Percentiles rank a stretch among this genome's conserved stretches.
Conservation (phyloP, 2,113 vertebrate species). For the pig (Sus scrofa) region T2T-Sscrofa CM000827.6:83924001-83924500, state of each 20-base stretch:
- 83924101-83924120: not conserved
- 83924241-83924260: not conserved
- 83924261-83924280: not conserved
- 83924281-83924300: not conserved
- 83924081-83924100: not conserved
- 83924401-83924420: not conserved
- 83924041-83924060: not conserved
- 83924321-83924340: not conserved
- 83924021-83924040: not conserved
- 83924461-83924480: not conserved
- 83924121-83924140: not conserved
- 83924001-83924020: not conserved
- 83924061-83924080: not conserved
- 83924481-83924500: not conserved
- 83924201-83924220: not conserved
- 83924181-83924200: not conserved
- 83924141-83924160: not conserved
- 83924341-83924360: not conserved
- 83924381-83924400: not conserved
- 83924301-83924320: not conserved
- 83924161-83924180: too few species aligned
- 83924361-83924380: fast-evolving
- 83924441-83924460: not conserved
- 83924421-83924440: not conserved
- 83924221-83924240: not conserved